Base-by-base conservation (phyloP, 2,113 vertebrate species). In the Pachypanchax playfairii region DNA sequence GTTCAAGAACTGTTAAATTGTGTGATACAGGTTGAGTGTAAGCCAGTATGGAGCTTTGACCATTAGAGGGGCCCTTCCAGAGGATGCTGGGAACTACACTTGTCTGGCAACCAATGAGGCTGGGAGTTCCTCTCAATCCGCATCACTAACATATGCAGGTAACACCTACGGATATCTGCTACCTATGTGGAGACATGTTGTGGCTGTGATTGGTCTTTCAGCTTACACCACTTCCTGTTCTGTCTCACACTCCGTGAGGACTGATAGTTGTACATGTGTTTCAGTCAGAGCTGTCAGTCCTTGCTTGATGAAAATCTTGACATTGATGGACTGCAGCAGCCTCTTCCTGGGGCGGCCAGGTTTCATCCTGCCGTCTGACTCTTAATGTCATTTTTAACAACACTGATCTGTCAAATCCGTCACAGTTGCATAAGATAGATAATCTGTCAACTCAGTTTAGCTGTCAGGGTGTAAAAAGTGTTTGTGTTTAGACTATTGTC, bases 61-160 rank as follows among this genome's bases (percentile, higher is more conserved):
- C 80, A 94, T 98, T 65, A 88, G 44, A 57, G 91, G 70, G 1
- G 87, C 95, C 1, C 56, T 86, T 65, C 93, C 92, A n/a, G 93
- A 94, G 84, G 94, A 98, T 81, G 92, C 94, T 54, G 96, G 96
- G 80, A 94, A 94, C 79, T 98, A 98, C 81, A 96, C 90, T 66
- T 98, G 96, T 82, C 66, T 77, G 0, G 96, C 96, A 5, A 47
- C 80, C 81, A 98, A 93, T 1, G 58, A 79, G 1, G 88, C 91
- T 36, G 96, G 96, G 38, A 84, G 55, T 2, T 78, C 71, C 36
- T 84, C 74, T 51, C 87, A 90, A 28, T 62, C 67, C 4, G 85
- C 71, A 11, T 57, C 71, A 13, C 74, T 93, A 6, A 89, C 63
- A 39, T 92, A 88, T 73, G 82, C 77, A 74, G 96, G 93, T 1